Conservation (phyloP, 2,888 invertebrate genomes). For the Liopterus haemorrhoidalis region DNA sequence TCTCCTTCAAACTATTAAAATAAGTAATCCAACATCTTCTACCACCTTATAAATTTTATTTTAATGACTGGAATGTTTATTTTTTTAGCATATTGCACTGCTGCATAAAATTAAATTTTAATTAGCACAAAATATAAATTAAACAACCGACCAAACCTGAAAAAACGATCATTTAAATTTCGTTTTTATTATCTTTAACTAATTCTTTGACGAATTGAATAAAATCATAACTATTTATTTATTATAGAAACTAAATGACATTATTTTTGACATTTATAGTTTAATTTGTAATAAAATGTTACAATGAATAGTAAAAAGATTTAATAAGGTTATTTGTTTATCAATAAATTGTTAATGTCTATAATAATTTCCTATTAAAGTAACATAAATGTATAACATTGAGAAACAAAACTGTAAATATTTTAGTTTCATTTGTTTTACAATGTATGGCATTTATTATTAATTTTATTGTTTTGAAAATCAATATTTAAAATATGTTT, state of each 20-base stretch:
- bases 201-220: no score
- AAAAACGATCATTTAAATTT: conserved; percentile 1
- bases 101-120: neutral
- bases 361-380: neutral
- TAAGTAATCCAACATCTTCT: neutral
- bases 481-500: conserved; percentile 8
- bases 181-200: no score
- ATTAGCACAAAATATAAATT: no score
- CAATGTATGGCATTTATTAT: conserved; percentile 7
- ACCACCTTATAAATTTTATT: neutral
- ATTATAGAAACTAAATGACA: no score
- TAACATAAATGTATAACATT: conserved; percentile 27
- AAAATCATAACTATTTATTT: no score
- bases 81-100: neutral
- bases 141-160: neutral
- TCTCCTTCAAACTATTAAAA: neutral
- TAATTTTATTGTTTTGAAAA: conserved; percentile 7
- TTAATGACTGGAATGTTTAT: conserved; percentile 1
- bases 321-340: neutral
- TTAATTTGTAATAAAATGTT: neutral
- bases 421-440: conserved; percentile 12
- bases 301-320: conserved; percentile 3
- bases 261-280: neutral
- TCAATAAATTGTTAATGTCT: neutral
- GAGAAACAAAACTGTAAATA: conserved; percentile 20